These are phyloP conservation scores for Pipa parva DNA, from an alignment of 2,113 vertebrate species.

Conservation along the genomic window DNA sequence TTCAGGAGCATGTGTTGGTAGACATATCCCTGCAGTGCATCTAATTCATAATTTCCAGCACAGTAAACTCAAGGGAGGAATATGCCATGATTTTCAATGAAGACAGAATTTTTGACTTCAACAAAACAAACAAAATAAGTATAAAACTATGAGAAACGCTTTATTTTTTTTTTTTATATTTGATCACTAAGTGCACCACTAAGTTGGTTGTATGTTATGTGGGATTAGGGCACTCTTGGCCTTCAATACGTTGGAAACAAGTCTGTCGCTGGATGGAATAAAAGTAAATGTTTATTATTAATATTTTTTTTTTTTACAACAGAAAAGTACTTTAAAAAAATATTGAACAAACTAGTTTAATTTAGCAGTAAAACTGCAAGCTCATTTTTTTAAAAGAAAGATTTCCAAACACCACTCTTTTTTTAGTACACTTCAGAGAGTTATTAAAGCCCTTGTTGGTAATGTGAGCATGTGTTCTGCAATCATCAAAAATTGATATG, in stretches of 20 bases:
- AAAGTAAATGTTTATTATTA: no score
- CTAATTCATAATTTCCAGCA: slow-evolving; percentile 40
- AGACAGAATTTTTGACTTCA: slow-evolving; percentile 25
- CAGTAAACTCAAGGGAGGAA: slow-evolving; percentile 23
- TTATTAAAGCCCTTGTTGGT: slow-evolving; percentile 70
- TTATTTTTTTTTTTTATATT: no score
- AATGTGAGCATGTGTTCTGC: slow-evolving; percentile 67
- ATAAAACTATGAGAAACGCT: no score
- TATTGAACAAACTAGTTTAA: neutral
- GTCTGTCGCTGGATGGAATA: no score
- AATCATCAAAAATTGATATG: slow-evolving; percentile 82
- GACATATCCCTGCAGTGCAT: slow-evolving; percentile 30
- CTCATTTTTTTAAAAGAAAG: slow-evolving; percentile 46
- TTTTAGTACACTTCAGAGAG: slow-evolving; percentile 68
- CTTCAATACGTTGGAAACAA: no score
- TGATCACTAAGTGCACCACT: no score
- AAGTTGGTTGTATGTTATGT: no score
- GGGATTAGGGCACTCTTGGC: no score
- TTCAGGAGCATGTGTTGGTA: slow-evolving; percentile 55
- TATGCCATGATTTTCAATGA: slow-evolving; percentile 24
- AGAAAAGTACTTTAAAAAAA: no score
- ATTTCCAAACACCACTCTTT: slow-evolving; percentile 64
- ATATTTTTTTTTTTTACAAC: no score
- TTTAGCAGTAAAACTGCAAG: neutral
- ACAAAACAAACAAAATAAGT: no score